Base-by-base conservation (phyloP, 1,140 invertebrate species). In the Anadara kagoshimensis region DNA sequence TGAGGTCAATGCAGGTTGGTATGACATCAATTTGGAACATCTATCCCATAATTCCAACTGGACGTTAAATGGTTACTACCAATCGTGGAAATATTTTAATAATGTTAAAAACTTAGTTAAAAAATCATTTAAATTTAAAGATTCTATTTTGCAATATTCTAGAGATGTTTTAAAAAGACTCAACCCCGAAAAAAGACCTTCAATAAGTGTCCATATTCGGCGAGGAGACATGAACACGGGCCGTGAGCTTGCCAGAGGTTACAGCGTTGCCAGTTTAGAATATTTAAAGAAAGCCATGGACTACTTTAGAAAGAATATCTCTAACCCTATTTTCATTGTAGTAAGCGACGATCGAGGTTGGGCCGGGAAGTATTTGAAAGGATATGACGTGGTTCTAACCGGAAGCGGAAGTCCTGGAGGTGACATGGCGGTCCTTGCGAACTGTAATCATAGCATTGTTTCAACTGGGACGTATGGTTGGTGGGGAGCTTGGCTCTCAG, bases 401-500 rank as follows among this genome's bases (percentile, higher is more conserved):
- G 47, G 69, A n/a, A 75, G 44, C 20, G 53, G 68, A 43, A 57
- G 36, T 11, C 49, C 69, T 1, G 73, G 44, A 12, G 87, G 90
- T 69, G 83, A 87, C 66, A 49, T 87, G 22, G 81, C 83, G 5
- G 36, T 83, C 5, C 58, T 87, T 44, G 45, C 83, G 11, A 51
- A 49, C 0, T 87, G 86, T 71, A 78, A 87, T 58, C 86, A 87
- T 69, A 77, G 65, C 14, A 81, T 87, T 20, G 75, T 86, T 1
- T 81, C 83, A 16, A 75, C 75, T 4, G 86, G 86, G 0, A 81
- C 80, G 1, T 87, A 76, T 68, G 85, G 86, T 0, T 86, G 85
- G 84, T 87, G 86, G 86, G 80, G 73, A 0, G 85, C 82, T 0
- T 86, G 78, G 69, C 63, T 87, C 11, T 75, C 81, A 8, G 81